phyloP scores from a whole-genome alignment of 2,797 vertebrate genomes.

The Mormyrus proboscirostris region DNA sequence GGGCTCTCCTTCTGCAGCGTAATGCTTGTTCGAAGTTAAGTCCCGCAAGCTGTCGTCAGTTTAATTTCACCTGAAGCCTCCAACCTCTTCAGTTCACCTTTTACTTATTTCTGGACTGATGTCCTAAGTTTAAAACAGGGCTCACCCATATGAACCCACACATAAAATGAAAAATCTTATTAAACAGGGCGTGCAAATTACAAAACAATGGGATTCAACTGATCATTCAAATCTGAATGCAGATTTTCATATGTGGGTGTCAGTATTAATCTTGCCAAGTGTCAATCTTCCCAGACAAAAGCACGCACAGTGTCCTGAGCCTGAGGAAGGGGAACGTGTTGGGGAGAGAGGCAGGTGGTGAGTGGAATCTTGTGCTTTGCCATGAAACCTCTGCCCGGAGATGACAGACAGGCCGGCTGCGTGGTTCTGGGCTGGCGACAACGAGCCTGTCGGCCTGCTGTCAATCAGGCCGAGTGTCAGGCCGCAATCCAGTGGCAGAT shows the following conservation, averaged over 20 bases:
- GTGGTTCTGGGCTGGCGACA: background rate
- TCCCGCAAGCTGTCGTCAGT: background rate
- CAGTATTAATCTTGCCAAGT: background rate
- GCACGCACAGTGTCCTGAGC: background rate
- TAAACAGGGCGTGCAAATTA: background rate
- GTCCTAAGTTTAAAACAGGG: background rate
- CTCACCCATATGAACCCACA: background rate
- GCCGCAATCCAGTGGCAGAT: background rate
- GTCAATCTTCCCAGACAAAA: conserved; percentile 15
- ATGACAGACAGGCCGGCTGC: background rate
- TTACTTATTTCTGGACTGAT: background rate
- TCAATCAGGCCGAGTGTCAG: background rate
- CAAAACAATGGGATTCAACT: conserved; percentile 8
- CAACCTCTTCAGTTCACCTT: background rate
- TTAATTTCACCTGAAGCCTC: background rate
- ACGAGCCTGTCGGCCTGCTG: background rate
- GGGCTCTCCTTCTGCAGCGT: background rate
- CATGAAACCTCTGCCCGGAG: background rate
- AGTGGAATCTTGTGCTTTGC: background rate
- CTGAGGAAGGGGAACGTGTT: background rate
- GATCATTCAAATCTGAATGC: background rate
- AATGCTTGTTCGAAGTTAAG: background rate
- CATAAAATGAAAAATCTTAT: background rate
- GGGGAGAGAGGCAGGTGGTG: background rate
- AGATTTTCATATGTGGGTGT: conserved; percentile 13